Base-by-base conservation (phyloP, 2,113 vertebrate genomes). In the Periophthalmodon schlosseri region DNA sequence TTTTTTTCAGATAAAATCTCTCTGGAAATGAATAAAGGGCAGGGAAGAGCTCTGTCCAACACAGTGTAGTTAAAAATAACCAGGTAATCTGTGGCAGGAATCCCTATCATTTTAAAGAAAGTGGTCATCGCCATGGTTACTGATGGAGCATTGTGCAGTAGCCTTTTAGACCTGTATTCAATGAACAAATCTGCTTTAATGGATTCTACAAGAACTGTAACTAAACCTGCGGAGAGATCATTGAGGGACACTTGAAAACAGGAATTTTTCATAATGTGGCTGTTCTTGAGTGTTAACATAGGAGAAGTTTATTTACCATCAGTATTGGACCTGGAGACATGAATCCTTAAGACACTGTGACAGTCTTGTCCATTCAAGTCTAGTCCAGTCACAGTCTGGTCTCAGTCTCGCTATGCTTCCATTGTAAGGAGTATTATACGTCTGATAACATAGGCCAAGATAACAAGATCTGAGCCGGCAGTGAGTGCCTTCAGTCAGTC, bases 101-200 rank as follows among this genome's bases (percentile, higher is more conserved):
- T 68, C 73, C 50, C 73, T 28, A 69, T 60, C 36, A 28, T 44
- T 58, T 63, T 33, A 33, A 44, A 54, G 36, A 56, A 72, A 76
- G 76, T 46, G 24, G 64, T 65, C 13, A 16, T 87, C 54, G n/a
- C 84, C 70, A 82, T 82, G 82, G 76, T 85, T 75, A 86, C 80
- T 68, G 60, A 79, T 84, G 64, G 56, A 66, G 0, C 1, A 5
- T 18, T 56, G 18, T 39, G 24, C 44, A 67, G 15, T 63, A 34
- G 24, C 49, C 4, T 28, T 28, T 56, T 61, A 60, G 21, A 36
- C n/a, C 12, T 39, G n/a, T 23, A 47, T 47, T 12, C n/a, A 47
- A 67, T 46, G 36, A 64, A 20, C 61, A 34, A 34, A 64, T n/a
- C 28, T 64, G 61, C 33, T 9, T 33, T 20, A 64, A 36, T 63